Evolutionary conservation across 2,888 invertebrate species (phyloP).

Genomic region (Atrina japonica): DNA sequence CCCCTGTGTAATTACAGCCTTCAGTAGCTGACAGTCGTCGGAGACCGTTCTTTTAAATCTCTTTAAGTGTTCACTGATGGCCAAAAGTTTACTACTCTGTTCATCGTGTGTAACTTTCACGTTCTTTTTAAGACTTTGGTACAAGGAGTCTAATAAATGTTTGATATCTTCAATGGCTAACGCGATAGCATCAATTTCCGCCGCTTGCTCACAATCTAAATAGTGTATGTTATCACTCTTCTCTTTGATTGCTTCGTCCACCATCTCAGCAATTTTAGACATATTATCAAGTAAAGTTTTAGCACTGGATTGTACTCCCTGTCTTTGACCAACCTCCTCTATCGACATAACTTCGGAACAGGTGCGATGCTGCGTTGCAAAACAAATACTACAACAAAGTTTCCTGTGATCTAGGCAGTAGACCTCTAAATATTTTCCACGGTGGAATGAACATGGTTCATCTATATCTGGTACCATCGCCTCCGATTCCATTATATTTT

Average conservation of each 20-base stretch:
- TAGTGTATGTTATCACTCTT: neutral
- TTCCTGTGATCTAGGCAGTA: conserved; percentile 19
- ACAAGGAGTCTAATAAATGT: neutral
- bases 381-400: conserved; percentile 15
- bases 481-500: neutral
- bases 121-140: neutral
- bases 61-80: neutral
- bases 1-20: neutral
- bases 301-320: too few relatives aligned
- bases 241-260: neutral
- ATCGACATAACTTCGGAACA: conserved; percentile 11
- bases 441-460: conserved; percentile 2
- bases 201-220: neutral
- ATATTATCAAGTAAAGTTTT: too few relatives aligned
- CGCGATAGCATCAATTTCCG: neutral
- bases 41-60: neutral
- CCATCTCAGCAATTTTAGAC: too few relatives aligned
- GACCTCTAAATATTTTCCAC: neutral
- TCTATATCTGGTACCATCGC: neutral
- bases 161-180: neutral
- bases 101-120: neutral
- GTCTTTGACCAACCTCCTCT: neutral
- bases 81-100: neutral
- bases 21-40: neutral
- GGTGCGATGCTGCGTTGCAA: neutral